These are phyloP conservation scores for Pseudomyrmex concolor DNA, from an alignment of 1,140 invertebrate species.

Conservation along the genomic window DNA sequence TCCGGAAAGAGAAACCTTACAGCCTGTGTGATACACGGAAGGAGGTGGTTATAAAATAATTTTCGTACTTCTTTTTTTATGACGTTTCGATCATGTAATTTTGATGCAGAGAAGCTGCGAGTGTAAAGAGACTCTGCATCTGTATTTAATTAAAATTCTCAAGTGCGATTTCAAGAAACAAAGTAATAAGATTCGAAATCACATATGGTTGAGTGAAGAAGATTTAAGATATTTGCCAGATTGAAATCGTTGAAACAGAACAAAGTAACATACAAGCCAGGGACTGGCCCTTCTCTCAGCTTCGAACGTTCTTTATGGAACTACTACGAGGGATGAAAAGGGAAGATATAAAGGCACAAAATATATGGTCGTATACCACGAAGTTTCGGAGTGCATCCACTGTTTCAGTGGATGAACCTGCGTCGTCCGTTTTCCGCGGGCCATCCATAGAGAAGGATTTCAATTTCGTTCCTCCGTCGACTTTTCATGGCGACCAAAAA, in stretches of 20 bases:
- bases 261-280: slow-evolving; percentile 2
- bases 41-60: no score
- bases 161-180: background rate
- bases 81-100: no score
- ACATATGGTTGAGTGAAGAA: background rate
- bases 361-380: slow-evolving; percentile 42
- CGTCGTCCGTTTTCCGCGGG: slow-evolving; percentile 59
- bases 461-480: slow-evolving; percentile 47
- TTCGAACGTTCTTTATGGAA: slow-evolving; percentile 33
- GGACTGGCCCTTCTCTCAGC: background rate
- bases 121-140: no score
- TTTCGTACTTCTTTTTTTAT: no score
- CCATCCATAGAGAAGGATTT: slow-evolving; percentile 60
- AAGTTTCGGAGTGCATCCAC: slow-evolving; percentile 40
- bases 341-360: slow-evolving; percentile 27
- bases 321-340: slow-evolving; percentile 24
- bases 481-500: slow-evolving; percentile 44
- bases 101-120: no score
- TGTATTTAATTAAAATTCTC: no score
- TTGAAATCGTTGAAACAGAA: background rate
- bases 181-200: background rate
- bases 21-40: no score
- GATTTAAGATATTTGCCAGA: slow-evolving; percentile 2
- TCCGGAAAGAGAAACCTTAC: no score
- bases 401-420: slow-evolving; percentile 32